phyloP scores from a whole-genome alignment of 2,888 invertebrate species.

The Trissolcus brochymenae region DNA sequence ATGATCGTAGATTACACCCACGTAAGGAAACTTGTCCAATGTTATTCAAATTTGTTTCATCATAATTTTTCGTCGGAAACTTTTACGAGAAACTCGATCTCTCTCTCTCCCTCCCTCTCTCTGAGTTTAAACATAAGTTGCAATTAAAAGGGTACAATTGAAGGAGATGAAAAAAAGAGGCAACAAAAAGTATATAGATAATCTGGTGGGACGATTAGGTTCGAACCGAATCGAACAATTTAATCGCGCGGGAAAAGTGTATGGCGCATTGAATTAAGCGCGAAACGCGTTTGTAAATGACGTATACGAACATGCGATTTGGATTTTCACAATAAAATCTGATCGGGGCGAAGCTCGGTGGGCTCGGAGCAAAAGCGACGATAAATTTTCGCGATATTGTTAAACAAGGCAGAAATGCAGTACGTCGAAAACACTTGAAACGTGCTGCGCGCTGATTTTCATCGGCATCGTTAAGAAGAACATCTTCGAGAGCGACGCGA shows the following conservation, averaged over 20 bases:
- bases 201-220: conserved; percentile 5
- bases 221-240: conserved; percentile 20
- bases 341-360: conserved; percentile 45
- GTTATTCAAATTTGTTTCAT: background rate
- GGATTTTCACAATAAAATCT: conserved; percentile 57
- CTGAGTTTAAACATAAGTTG: background rate
- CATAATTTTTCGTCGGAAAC: background rate
- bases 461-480: conserved; percentile 61
- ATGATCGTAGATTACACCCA: conserved; percentile 10
- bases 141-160: background rate
- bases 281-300: conserved; percentile 44
- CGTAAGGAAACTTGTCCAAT: background rate
- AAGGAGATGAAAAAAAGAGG: too few relatives aligned
- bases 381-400: conserved; percentile 61
- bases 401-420: conserved; percentile 60
- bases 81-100: too few relatives aligned
- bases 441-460: conserved; percentile 60
- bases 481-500: conserved; percentile 62
- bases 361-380: conserved; percentile 50
- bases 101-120: too few relatives aligned
- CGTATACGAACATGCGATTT: conserved; percentile 54
- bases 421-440: conserved; percentile 61
- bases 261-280: conserved; percentile 38
- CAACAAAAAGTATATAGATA: background rate
- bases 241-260: conserved; percentile 28